Percentiles rank a stretch among this genome's conserved stretches.
Evolutionary conservation across 2,888 invertebrate species (phyloP).

Genomic region (Dicycla oo): DNA sequence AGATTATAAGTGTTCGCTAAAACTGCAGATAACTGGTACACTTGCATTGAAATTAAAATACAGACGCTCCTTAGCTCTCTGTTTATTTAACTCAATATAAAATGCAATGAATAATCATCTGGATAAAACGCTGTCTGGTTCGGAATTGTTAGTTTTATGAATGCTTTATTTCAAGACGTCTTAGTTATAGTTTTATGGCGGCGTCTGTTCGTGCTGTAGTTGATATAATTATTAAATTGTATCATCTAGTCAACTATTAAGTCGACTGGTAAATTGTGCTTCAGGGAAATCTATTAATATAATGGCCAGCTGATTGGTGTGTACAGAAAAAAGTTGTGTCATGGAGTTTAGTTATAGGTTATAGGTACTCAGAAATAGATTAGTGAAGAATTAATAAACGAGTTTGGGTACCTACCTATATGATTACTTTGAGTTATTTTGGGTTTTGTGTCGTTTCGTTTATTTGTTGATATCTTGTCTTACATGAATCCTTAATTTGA

Average conservation of each 20-base stretch:
- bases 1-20: constrained; percentile 41
- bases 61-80: constrained; percentile 2
- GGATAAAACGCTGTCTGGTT: constrained; percentile 27
- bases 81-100: constrained; percentile 30
- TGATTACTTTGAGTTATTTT: not conserved
- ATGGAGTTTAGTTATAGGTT: not conserved
- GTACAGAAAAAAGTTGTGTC: not conserved
- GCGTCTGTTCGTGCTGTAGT: constrained; percentile 12
- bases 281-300: not conserved
- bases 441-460: not conserved
- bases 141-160: constrained; percentile 27
- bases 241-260: too few relatives aligned
- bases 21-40: constrained; percentile 21
- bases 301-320: constrained; percentile 9
- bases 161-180: constrained; percentile 30
- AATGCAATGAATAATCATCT: constrained; percentile 18
- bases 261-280: not conserved
- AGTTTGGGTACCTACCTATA: not conserved
- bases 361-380: not conserved
- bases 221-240: not conserved
- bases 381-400: not conserved
- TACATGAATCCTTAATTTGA: not conserved
- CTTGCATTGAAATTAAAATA: constrained; percentile 39
- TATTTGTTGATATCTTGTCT: not conserved
- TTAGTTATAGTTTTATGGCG: constrained; percentile 15